Evolutionary conservation across 1,140 invertebrate genomes (phyloP).

Genomic region (Cyrtorhinus lividipennis): DNA sequence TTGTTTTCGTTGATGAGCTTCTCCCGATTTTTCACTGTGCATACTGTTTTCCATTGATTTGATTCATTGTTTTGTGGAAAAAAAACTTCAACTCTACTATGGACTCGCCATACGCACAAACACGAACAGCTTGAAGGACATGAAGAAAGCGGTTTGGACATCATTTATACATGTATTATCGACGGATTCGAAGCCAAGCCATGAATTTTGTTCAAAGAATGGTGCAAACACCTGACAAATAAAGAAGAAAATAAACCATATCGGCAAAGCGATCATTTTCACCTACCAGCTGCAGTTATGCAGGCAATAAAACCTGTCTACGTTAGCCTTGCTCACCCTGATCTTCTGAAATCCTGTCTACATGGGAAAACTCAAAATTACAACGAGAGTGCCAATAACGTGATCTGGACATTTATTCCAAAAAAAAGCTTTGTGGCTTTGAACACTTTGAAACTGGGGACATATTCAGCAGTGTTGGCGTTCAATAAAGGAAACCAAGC

Average conservation of each 20-base stretch:
- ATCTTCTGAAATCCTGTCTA: constrained; percentile 21
- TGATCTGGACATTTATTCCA: constrained; percentile 16
- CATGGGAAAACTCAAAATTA: constrained; percentile 19
- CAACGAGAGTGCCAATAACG: constrained; percentile 17
- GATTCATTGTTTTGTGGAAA: too few species aligned
- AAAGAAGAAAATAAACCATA: constrained; percentile 2
- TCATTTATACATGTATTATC: constrained; percentile 28
- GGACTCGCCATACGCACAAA: background rate
- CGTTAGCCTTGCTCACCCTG: constrained; percentile 14
- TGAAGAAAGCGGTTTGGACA: constrained; percentile 28
- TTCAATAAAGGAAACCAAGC: background rate
- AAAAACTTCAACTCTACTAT: background rate
- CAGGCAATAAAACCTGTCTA: constrained; percentile 21
- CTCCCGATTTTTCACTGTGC: too few species aligned
- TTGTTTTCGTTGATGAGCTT: too few species aligned
- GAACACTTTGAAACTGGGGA: constrained; percentile 11
- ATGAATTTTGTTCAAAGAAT: constrained; percentile 25
- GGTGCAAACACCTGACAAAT: constrained; percentile 24
- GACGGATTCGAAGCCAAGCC: constrained; percentile 26
- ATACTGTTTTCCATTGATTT: too few species aligned
- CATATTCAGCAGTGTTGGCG: background rate
- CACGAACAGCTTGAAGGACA: constrained; percentile 26
- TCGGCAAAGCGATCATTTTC: constrained; percentile 13
- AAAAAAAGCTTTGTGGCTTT: constrained; percentile 17
- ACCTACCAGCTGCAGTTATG: constrained; percentile 15